phyloP scores from a whole-genome alignment of 2,113 vertebrate genomes.

The Eudyptes chrysolophus region DNA sequence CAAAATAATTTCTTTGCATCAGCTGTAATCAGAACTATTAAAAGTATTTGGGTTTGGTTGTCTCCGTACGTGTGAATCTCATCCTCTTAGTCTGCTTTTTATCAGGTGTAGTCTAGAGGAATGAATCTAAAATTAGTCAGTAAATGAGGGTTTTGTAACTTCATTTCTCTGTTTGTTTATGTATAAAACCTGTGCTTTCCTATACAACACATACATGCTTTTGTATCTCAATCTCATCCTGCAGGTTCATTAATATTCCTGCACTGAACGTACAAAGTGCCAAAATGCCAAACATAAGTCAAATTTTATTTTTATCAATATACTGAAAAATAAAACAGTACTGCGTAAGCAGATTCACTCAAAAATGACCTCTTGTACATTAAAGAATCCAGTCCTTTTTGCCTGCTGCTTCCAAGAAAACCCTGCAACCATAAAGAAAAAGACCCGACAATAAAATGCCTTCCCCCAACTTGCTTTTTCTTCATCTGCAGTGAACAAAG shows the following conservation, averaged over 20 bases:
- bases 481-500: not conserved
- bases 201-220: not conserved
- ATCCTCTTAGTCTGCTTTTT: not conserved
- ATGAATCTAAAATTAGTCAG: not conserved
- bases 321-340: not conserved
- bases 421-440: not conserved
- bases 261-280: rapidly evolving
- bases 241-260: not conserved
- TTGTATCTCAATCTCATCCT: not conserved
- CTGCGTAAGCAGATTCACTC: not conserved
- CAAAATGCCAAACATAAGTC: not conserved
- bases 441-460: not conserved
- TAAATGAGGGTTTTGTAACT: not conserved
- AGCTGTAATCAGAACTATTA: not conserved
- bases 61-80: not conserved
- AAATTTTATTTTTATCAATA: not conserved
- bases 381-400: not conserved
- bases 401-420: not conserved
- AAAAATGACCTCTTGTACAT: not conserved
- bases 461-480: not conserved
- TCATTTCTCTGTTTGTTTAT: not conserved
- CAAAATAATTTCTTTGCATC: not conserved
- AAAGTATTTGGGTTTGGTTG: not conserved
- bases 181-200: not conserved
- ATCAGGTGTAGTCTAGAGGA: not conserved